Evolutionary conservation across 2,113 vertebrate species (phyloP).

Genomic region (Cinclus mexicanus): DNA sequence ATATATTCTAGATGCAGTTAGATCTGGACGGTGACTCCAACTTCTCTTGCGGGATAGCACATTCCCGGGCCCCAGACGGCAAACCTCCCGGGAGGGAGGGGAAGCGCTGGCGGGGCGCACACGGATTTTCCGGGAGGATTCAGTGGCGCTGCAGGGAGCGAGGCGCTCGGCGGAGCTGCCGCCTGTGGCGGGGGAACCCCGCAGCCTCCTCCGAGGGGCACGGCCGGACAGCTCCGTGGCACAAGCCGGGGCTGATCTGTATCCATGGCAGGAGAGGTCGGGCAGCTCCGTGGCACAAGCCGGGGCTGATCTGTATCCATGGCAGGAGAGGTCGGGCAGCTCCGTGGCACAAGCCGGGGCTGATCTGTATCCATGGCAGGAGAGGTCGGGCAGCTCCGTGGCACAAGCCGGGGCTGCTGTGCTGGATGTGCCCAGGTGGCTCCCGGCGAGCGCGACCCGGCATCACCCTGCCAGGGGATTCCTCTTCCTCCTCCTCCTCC

Average conservation of each 20-base stretch:
- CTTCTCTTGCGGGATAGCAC: background rate
- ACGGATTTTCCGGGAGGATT: background rate
- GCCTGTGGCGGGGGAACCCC: background rate
- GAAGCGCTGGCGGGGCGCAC: accelerated
- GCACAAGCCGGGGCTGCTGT: background rate
- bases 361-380: too few species aligned
- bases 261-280: accelerated
- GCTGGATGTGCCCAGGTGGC: background rate
- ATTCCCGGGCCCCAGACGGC: background rate
- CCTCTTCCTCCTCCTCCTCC: background rate
- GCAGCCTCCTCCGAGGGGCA: background rate
- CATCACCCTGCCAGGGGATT: accelerated
- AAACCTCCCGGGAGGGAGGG: background rate
- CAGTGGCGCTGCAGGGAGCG: accelerated
- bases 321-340: too few species aligned
- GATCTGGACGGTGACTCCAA: background rate
- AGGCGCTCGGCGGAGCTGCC: accelerated
- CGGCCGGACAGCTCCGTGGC: accelerated
- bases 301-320: too few species aligned
- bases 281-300: too few species aligned
- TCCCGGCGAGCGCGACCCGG: background rate
- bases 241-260: too few species aligned
- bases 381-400: too few species aligned
- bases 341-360: too few species aligned
- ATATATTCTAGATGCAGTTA: background rate